A percentile compares a stretch with the other conserved stretches of the same genome.
Evolutionary conservation across 2,113 vertebrate genomes (phyloP).

Genomic region (Xiphophorus maculatus): DNA sequence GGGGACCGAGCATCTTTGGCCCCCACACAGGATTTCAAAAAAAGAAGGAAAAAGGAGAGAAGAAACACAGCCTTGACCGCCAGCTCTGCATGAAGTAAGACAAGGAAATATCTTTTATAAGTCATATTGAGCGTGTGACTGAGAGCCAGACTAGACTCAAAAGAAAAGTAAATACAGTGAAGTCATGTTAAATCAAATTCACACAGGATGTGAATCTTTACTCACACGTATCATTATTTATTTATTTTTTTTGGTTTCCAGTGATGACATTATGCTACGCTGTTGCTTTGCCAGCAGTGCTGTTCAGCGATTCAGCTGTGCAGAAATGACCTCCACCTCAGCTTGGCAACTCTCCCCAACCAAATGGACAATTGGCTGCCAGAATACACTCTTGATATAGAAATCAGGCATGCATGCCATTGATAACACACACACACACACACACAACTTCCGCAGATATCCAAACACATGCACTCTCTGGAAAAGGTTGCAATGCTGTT

Average conservation of each 20-base stretch:
- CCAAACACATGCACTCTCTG: slow-evolving; percentile 34
- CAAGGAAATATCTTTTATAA: slow-evolving; percentile 52
- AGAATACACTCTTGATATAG: slow-evolving; percentile 62
- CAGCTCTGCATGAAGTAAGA: slow-evolving; percentile 53
- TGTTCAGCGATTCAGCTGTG: slow-evolving; percentile 72
- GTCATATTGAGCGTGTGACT: slow-evolving; percentile 21
- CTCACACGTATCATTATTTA: slow-evolving; percentile 33
- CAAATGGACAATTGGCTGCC: slow-evolving; percentile 73
- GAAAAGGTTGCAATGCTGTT: slow-evolving; percentile 71
- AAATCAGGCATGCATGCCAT: slow-evolving; percentile 46
- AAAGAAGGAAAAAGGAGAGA: slow-evolving; percentile 16
- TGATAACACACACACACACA: slow-evolving; percentile 45
- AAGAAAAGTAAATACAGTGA: slow-evolving; percentile 25
- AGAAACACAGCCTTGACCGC: slow-evolving; percentile 52
- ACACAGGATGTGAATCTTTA: slow-evolving; percentile 17
- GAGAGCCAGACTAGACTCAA: slow-evolving; percentile 10
- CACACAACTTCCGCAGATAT: slow-evolving; percentile 14
- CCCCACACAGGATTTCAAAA: slow-evolving; percentile 41
- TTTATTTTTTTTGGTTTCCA: slow-evolving; percentile 37
- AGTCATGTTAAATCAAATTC: slow-evolving; percentile 14
- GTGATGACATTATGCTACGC: slow-evolving; percentile 59
- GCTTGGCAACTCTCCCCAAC: slow-evolving; percentile 68
- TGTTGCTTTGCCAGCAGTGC: slow-evolving; percentile 44
- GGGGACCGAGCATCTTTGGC: slow-evolving; percentile 72
- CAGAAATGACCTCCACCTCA: slow-evolving; percentile 71